Percentiles rank a stretch among this genome's conserved stretches.
Evolutionary conservation across 2,797 vertebrate species (phyloP).

Genomic region (Chiroxiphia lanceolata): DNA sequence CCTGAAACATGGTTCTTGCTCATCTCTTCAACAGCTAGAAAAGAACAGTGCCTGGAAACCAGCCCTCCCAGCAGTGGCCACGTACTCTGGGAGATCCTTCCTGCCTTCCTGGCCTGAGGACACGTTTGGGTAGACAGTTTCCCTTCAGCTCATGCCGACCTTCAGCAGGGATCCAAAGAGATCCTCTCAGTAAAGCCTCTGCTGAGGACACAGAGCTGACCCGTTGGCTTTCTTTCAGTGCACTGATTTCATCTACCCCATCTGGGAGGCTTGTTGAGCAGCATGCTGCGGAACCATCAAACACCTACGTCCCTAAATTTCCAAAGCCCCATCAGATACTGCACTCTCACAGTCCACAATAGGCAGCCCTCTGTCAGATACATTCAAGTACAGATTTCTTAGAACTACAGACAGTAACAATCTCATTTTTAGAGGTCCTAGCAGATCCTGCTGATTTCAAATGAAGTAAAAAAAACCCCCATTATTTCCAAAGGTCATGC

Average conservation of each 20-base stretch:
- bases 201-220: not conserved
- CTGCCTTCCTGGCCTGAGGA: not conserved
- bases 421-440: not conserved
- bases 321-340: not conserved
- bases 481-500: not conserved
- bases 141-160: not conserved
- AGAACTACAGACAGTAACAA: not conserved
- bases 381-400: not conserved
- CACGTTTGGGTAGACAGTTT: not conserved
- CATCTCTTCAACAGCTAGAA: not conserved
- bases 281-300: not conserved
- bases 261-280: fast-evolving
- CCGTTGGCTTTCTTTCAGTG: fast-evolving
- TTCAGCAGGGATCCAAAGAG: not conserved
- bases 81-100: not conserved
- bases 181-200: not conserved
- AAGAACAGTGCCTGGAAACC: not conserved
- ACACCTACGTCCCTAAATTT: not conserved
- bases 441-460: not conserved
- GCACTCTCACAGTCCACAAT: not conserved
- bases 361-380: not conserved
- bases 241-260: not conserved
- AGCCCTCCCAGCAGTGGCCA: not conserved
- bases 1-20: not conserved
- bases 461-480: not conserved